phyloP scores from a whole-genome alignment of 2,888 invertebrate species.

The Mactromeris polynyma region DNA sequence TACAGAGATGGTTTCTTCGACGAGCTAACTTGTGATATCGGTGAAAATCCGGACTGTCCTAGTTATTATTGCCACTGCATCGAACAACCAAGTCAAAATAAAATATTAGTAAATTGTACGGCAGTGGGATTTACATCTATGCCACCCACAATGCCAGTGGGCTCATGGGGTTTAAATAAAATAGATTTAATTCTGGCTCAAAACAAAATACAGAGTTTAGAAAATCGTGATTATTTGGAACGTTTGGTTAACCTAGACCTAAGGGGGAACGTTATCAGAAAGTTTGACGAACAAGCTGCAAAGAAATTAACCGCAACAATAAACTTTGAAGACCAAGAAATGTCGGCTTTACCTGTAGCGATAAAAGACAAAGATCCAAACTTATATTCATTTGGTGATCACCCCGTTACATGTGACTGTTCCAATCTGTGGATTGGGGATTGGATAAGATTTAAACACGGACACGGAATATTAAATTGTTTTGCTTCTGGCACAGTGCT shows the following conservation, averaged over 20 bases:
- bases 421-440: constrained; percentile 21
- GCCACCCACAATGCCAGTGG: constrained; percentile 1
- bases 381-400: background rate
- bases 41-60: constrained; percentile 21
- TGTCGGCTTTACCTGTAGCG: background rate
- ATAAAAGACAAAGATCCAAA: background rate
- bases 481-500: background rate
- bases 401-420: constrained; percentile 17
- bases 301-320: background rate
- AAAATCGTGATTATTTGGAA: constrained; percentile 2
- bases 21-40: constrained; percentile 8
- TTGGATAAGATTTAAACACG: constrained; percentile 5
- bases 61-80: constrained; percentile 25
- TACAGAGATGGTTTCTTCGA: background rate
- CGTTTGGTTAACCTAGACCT: constrained; percentile 23
- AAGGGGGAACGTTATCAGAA: background rate
- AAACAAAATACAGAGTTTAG: background rate
- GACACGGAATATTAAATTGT: constrained; percentile 13
- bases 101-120: constrained; percentile 24
- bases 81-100: background rate
- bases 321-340: background rate
- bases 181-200: constrained; percentile 18
- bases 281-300: background rate
- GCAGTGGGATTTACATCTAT: constrained; percentile 2
- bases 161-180: constrained; percentile 1